These are phyloP conservation scores for Ammodytes dubius DNA, from an alignment of 2,113 vertebrate species.

Conservation along the genomic window DNA sequence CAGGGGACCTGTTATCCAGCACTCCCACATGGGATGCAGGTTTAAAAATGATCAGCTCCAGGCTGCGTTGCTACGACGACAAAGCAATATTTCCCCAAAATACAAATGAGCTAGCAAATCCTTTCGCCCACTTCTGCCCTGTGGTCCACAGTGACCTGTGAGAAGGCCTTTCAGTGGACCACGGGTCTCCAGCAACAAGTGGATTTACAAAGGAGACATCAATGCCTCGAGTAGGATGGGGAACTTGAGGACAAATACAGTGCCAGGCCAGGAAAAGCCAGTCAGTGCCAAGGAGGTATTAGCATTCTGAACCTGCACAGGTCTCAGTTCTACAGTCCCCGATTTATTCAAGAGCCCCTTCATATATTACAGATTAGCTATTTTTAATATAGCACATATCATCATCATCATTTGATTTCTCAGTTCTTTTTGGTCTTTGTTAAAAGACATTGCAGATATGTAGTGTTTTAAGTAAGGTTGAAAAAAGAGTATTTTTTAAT, in stretches of 20 bases:
- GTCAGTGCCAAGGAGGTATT: conserved; percentile 47
- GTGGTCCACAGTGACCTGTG: conserved; percentile 55
- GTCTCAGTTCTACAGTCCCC: conserved; percentile 18
- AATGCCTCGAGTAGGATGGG: conserved; percentile 41
- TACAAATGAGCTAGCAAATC: conserved; percentile 64
- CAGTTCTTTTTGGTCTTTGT: not conserved
- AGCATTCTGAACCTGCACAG: conserved; percentile 43
- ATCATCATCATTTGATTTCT: conserved; percentile 1
- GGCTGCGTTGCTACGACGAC: conserved; percentile 73
- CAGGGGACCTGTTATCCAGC: conserved; percentile 59
- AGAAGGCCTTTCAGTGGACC: conserved; percentile 53
- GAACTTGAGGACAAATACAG: conserved; percentile 45
- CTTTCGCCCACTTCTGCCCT: conserved; percentile 29
- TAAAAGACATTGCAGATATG: conserved; percentile 13
- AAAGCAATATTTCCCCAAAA: conserved; percentile 63
- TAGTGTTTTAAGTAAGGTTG: conserved; percentile 3
- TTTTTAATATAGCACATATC: conserved; percentile 2
- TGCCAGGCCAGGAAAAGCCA: conserved; percentile 26
- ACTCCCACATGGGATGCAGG: conserved; percentile 44
- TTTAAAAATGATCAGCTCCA: conserved; percentile 63
- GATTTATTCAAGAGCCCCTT: conserved; percentile 15
- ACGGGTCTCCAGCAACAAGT: conserved; percentile 51
- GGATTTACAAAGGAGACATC: conserved; percentile 43
- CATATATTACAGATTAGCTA: not conserved
- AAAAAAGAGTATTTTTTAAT: conserved; percentile 15